Evolutionary conservation across 1,140 invertebrate species (phyloP).

Genomic region (Rhopalosiphum padi): DNA sequence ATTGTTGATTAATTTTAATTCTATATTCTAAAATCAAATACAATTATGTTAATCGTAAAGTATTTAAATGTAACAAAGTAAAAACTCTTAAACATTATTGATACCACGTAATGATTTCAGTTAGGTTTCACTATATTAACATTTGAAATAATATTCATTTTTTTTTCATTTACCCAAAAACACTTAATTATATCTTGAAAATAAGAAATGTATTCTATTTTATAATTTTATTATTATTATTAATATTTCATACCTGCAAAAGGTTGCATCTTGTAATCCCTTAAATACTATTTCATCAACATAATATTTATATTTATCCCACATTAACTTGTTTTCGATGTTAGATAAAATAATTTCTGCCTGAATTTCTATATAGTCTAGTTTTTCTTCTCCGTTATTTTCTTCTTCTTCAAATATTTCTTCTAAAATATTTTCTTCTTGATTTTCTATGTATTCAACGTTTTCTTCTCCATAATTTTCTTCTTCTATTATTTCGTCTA

Average conservation of each 20-base stretch:
- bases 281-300: conserved; percentile 71
- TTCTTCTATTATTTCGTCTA: neutral
- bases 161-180: neutral
- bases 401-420: conserved; percentile 19
- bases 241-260: conserved; percentile 62
- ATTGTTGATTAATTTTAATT: neutral
- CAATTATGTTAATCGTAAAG: neutral
- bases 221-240: neutral
- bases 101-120: neutral
- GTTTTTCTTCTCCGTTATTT: neutral
- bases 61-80: neutral
- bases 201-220: neutral
- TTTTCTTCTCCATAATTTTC: neutral
- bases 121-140: neutral
- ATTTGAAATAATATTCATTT: neutral
- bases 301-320: conserved; percentile 71
- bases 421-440: neutral
- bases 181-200: neutral
- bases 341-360: conserved; percentile 57
- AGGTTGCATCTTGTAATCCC: conserved; percentile 68
- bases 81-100: neutral
- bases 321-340: conserved; percentile 63
- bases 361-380: neutral
- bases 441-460: neutral
- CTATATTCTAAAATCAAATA: neutral